phyloP scores from a whole-genome alignment of 2,113 vertebrate species.

The Monarcha castaneiventris region DNA sequence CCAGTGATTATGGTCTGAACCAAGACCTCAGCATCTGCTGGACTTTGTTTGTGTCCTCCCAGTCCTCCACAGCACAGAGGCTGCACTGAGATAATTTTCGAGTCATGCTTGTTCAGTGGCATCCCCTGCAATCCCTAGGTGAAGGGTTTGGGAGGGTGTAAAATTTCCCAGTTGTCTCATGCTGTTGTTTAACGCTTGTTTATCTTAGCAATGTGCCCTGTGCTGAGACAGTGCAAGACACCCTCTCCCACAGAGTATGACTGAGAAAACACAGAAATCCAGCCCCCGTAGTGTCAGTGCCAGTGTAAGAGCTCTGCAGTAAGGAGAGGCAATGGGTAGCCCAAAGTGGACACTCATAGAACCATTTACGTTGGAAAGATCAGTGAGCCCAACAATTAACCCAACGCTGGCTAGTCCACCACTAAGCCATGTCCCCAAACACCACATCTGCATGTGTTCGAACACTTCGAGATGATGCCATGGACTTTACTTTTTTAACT shows the following conservation, averaged over 20 bases:
- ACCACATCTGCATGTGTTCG: not conserved
- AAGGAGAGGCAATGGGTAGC: not conserved
- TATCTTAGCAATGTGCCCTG: not conserved
- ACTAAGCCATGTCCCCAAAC: not conserved
- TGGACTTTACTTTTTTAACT: not conserved
- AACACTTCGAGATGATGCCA: not conserved
- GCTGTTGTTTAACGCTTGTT: not conserved
- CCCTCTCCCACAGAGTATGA: not conserved
- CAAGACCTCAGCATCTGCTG: not conserved
- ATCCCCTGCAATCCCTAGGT: not conserved
- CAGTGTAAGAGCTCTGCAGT: not conserved
- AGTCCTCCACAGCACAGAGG: not conserved
- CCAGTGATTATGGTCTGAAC: not conserved
- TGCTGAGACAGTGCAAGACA: not conserved
- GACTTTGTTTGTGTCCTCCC: not conserved
- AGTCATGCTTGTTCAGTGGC: not conserved
- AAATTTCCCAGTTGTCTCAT: not conserved
- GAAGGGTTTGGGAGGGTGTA: not conserved
- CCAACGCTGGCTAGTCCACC: not conserved
- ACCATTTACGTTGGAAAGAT: not conserved
- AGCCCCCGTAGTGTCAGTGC: rapidly evolving
- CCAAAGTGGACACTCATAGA: not conserved
- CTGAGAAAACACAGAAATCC: not conserved
- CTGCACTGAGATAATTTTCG: not conserved
- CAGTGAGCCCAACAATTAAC: not conserved